Conservation (phyloP, 2,888 invertebrate genomes). For the Chrysolina americana region DNA sequence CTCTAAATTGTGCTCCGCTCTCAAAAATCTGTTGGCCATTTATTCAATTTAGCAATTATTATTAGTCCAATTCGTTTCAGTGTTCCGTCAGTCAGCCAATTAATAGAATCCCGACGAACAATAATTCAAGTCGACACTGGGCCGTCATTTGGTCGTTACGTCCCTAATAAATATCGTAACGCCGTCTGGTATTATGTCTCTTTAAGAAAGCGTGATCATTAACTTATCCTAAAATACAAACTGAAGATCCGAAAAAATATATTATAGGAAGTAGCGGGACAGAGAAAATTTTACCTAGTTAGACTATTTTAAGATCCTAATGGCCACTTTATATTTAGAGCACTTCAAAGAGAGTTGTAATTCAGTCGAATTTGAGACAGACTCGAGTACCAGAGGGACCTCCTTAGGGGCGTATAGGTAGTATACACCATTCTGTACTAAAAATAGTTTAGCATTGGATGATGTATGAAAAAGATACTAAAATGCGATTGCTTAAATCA, state of each 20-base stretch:
- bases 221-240: slow-evolving; percentile 35
- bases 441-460: neutral
- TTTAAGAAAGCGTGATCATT: slow-evolving; percentile 24
- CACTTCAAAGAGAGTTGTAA: slow-evolving; percentile 41
- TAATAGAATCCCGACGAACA: slow-evolving; percentile 23
- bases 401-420: neutral
- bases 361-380: slow-evolving; percentile 39
- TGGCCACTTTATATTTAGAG: slow-evolving; percentile 40
- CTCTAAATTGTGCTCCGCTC: slow-evolving; percentile 23
- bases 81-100: slow-evolving; percentile 26
- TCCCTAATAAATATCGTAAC: slow-evolving; percentile 26
- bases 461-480: too few relatives aligned
- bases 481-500: too few relatives aligned
- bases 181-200: slow-evolving; percentile 26
- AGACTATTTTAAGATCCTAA: slow-evolving; percentile 42
- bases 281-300: slow-evolving; percentile 38
- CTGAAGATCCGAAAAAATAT: slow-evolving; percentile 29
- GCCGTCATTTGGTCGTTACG: slow-evolving; percentile 14
- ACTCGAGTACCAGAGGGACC: neutral
- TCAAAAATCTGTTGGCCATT: slow-evolving; percentile 28
- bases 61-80: slow-evolving; percentile 17
- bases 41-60: slow-evolving; percentile 32
- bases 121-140: slow-evolving; percentile 22
- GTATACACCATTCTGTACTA: neutral
- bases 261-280: slow-evolving; percentile 35